These are phyloP conservation scores for Masnerella sp. DNA, from an alignment of 2,888 invertebrate species.

Conservation along the genomic window DNA sequence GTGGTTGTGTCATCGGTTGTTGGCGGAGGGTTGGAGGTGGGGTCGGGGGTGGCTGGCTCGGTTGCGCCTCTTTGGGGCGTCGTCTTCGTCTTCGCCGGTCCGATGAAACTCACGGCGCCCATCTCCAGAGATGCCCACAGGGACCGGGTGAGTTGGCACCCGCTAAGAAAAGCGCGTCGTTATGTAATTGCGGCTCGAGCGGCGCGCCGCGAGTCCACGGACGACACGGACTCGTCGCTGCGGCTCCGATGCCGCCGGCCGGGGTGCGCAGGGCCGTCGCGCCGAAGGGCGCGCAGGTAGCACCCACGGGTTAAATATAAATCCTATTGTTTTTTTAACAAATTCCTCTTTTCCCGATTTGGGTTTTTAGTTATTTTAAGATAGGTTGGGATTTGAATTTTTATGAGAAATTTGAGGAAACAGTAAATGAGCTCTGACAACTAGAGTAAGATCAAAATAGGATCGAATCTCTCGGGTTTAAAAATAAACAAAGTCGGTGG, in stretches of 20 bases:
- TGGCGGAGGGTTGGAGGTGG: no score
- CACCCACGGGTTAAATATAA: slow-evolving; percentile 42
- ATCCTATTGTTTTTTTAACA: slow-evolving; percentile 11
- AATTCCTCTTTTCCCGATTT: no score
- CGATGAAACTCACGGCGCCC: slow-evolving; percentile 93
- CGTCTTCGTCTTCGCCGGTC: slow-evolving; percentile 96
- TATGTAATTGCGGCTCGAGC: slow-evolving; percentile 50
- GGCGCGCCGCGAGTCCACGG: slow-evolving; percentile 41
- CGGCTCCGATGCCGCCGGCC: no score
- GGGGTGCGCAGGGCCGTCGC: slow-evolving; percentile 54
- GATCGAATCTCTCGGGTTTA: no score
- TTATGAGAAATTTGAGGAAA: no score
- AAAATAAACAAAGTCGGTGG: no score
- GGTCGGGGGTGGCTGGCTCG: slow-evolving; percentile 91
- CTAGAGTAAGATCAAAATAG: no score
- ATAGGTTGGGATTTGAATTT: background rate
- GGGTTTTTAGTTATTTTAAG: background rate
- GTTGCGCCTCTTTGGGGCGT: slow-evolving; percentile 93
- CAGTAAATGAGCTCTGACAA: no score
- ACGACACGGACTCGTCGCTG: no score
- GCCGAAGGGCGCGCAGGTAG: slow-evolving; percentile 38
- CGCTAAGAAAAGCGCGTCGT: slow-evolving; percentile 53
- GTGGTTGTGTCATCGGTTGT: no score
- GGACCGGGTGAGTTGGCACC: slow-evolving; percentile 89
- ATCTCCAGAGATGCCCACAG: slow-evolving; percentile 97